These are phyloP conservation scores for Nyctereutes procyonoides DNA, from an alignment of 2,113 vertebrate genomes.

Conservation along the genomic window DNA sequence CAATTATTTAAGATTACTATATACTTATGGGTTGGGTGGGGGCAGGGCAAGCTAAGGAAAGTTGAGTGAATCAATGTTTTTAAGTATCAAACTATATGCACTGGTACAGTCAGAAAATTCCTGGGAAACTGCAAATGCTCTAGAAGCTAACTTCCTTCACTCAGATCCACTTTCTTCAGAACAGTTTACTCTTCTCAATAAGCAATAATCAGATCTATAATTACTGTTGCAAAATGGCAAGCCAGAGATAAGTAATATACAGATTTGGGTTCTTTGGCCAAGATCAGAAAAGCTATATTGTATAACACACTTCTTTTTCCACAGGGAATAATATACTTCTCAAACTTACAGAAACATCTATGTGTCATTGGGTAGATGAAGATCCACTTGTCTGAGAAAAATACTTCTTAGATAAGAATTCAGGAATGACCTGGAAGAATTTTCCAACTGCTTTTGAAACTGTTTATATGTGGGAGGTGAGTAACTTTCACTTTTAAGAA, in stretches of 20 bases:
- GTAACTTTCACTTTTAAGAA: conserved; percentile 24
- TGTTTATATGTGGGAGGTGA: neutral
- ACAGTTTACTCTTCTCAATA: neutral
- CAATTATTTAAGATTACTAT: neutral
- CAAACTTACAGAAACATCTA: neutral
- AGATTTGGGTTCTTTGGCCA: neutral
- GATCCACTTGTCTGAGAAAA: conserved; percentile 1
- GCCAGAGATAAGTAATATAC: neutral
- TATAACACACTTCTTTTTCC: neutral
- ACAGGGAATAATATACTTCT: neutral
- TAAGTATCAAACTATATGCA: neutral
- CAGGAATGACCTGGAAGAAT: conserved; percentile 9
- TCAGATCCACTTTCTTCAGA: neutral
- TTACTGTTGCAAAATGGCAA: neutral
- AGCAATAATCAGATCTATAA: conserved; percentile 13
- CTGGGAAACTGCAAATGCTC: neutral
- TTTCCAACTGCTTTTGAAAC: neutral
- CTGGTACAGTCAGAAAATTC: neutral
- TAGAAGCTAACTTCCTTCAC: neutral
- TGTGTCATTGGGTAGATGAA: neutral
- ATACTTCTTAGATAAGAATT: neutral
- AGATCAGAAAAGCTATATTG: neutral
- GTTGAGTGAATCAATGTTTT: neutral
- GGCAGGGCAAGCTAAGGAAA: neutral
- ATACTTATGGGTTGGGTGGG: neutral